Evolutionary conservation across 2,888 invertebrate genomes (phyloP), one percentile per base, ranked within the genome.

Genomic region (Idaea aversata): DNA sequence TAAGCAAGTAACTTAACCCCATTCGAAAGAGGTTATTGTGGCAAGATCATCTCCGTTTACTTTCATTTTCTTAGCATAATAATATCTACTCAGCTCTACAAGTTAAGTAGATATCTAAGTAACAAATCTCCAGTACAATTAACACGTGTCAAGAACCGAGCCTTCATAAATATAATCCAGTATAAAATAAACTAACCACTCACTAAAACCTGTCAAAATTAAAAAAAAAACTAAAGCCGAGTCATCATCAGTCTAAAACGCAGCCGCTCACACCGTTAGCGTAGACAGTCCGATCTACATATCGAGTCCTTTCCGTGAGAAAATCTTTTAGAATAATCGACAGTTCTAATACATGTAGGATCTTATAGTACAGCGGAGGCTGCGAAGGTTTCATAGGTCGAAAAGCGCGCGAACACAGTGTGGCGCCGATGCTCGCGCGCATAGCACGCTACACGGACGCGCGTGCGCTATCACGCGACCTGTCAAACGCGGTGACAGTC

Each of bases 321-420:
- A 90, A 86, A 87, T 85, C 79, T 84, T 79, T 81, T 83, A 78
- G 78, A 81, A 83, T 79, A 79, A 81, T 84, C 83, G 84, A 83
- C 83, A 82, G 81, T 82, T 86, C 82, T 85, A 85, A 87, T 82
- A 85, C 83, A 85, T 87, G 58, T 59, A 83, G 78, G 81, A 82
- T 83, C 79, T 82, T 76, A 65, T 70, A 70, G 78, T 82, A 81
- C 78, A 78, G 75, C 75, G 82, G 85, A 89, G 88, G 88, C 87
- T 88, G 88, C 72, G 83, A 86, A 88, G 90, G 91, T 88, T 88
- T 87, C 81, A 80, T 84, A 84, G 87, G 86, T 85, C 81, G 87
- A 91, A 93, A 91, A 91, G 92, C 91, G 91, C 92, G 93, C 91
- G 91, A 91, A 92, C 88, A 88, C 92, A 93, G 93, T 93, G 87